These are phyloP conservation scores for Pollenia griseotomentosa DNA, from an alignment of 2,888 invertebrate genomes.

Conservation along the genomic window DNA sequence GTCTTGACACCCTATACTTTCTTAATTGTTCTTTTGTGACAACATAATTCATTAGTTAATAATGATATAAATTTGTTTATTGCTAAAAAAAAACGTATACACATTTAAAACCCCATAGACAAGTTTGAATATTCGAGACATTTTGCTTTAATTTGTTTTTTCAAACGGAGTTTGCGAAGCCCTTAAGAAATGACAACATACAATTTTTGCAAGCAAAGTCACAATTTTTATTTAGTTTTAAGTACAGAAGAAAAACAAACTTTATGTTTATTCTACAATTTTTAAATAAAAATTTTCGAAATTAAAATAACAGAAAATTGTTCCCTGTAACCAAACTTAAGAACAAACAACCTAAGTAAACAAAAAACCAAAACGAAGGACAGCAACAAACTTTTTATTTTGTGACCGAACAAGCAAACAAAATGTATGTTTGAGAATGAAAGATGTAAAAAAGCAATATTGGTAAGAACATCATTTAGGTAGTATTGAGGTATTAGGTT, in stretches of 20 bases:
- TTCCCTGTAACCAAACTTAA: conserved; percentile 32
- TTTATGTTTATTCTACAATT: conserved; percentile 3
- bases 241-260: conserved; percentile 23
- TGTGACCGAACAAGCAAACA: conserved; percentile 29
- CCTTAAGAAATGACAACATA: neutral
- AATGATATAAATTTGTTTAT: too few species aligned
- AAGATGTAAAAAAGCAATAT: conserved; percentile 34
- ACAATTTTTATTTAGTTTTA: conserved; percentile 1
- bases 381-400: conserved; percentile 45
- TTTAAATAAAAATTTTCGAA: conserved; percentile 30
- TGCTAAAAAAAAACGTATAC: too few species aligned
- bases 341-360: conserved; percentile 15
- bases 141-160: too few species aligned
- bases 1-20: too few species aligned
- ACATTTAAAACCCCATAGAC: too few species aligned
- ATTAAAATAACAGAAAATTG: conserved; percentile 16
- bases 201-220: neutral
- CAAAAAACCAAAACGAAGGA: neutral
- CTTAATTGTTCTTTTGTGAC: too few species aligned
- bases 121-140: too few species aligned
- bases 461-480: conserved; percentile 47
- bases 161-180: neutral
- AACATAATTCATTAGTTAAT: too few species aligned
- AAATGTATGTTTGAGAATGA: neutral
- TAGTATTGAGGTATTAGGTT: conserved; percentile 49